phyloP scores from a whole-genome alignment of 2,888 invertebrate genomes.

The Eremobia ochroleuca region DNA sequence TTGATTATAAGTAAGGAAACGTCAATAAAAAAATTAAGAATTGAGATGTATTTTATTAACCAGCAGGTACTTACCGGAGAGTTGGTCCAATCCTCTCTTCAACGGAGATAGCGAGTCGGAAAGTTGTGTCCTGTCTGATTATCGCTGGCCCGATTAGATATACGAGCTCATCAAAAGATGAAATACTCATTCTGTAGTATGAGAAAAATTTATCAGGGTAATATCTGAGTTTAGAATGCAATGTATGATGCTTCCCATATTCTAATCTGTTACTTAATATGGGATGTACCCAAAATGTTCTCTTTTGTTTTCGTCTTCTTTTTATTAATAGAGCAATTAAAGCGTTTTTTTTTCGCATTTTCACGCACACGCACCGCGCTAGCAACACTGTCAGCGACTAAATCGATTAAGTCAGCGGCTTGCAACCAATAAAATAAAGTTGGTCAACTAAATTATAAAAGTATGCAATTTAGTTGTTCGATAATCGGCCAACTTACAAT shows the following conservation, averaged over 20 bases:
- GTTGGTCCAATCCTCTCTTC: too few relatives aligned
- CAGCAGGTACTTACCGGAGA: too few relatives aligned
- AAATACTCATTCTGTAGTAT: too few relatives aligned
- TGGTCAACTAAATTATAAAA: background rate
- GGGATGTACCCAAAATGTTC: constrained; percentile 25
- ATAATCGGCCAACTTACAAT: background rate
- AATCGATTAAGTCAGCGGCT: background rate
- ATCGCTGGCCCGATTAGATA: constrained; percentile 16
- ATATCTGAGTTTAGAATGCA: too few relatives aligned
- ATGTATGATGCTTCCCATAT: background rate
- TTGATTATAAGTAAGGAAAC: too few relatives aligned
- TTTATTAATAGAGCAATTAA: too few relatives aligned
- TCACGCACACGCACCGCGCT: background rate
- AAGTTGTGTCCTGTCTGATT: constrained; percentile 22
- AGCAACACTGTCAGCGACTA: background rate
- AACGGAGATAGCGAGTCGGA: constrained; percentile 12
- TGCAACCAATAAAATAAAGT: background rate
- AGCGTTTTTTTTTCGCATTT: too few relatives aligned
- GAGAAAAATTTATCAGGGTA: too few relatives aligned
- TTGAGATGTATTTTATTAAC: constrained; percentile 9
- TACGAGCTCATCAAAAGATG: too few relatives aligned
- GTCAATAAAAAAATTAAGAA: too few relatives aligned
- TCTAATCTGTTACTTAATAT: constrained; percentile 9
- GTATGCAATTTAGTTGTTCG: background rate
- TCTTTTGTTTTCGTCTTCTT: constrained; percentile 6